phyloP scores from a whole-genome alignment of 2,113 vertebrate species.

The Sitta europaea region DNA sequence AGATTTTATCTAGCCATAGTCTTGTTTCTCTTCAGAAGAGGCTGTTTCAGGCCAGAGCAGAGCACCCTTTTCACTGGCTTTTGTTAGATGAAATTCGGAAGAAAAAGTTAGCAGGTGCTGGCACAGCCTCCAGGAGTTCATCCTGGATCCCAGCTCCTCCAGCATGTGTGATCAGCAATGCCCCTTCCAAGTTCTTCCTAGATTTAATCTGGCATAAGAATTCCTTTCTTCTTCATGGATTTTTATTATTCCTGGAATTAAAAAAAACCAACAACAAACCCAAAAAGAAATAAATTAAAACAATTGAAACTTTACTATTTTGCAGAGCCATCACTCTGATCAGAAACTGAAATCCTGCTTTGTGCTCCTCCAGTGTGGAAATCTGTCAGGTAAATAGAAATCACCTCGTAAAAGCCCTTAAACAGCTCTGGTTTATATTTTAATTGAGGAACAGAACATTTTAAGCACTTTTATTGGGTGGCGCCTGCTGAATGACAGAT shows the following conservation, averaged over 20 bases:
- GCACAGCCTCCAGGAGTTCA: neutral
- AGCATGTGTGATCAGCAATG: neutral
- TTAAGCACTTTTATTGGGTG: conserved; percentile 66
- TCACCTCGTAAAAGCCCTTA: conserved; percentile 58
- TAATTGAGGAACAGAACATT: conserved; percentile 67
- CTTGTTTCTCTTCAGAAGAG: neutral
- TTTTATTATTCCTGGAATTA: neutral
- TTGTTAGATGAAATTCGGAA: neutral
- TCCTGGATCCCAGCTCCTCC: neutral
- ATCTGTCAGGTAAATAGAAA: conserved; percentile 67
- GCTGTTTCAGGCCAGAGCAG: neutral
- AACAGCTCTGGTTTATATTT: conserved; percentile 66
- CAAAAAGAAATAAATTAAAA: neutral
- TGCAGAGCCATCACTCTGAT: neutral
- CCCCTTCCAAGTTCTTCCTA: neutral
- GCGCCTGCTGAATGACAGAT: conserved; percentile 67
- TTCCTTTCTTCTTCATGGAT: neutral
- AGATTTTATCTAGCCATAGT: neutral
- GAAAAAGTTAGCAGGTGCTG: neutral
- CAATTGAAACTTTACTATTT: neutral
- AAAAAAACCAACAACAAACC: neutral
- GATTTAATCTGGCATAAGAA: neutral
- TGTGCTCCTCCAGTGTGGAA: conserved; percentile 33
- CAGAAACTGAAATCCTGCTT: conserved; percentile 38
- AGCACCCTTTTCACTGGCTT: neutral